Evolutionary conservation across 1,140 invertebrate species (phyloP), one percentile per base, ranked within the genome.

Genomic region (Aphaenogaster rudis): DNA sequence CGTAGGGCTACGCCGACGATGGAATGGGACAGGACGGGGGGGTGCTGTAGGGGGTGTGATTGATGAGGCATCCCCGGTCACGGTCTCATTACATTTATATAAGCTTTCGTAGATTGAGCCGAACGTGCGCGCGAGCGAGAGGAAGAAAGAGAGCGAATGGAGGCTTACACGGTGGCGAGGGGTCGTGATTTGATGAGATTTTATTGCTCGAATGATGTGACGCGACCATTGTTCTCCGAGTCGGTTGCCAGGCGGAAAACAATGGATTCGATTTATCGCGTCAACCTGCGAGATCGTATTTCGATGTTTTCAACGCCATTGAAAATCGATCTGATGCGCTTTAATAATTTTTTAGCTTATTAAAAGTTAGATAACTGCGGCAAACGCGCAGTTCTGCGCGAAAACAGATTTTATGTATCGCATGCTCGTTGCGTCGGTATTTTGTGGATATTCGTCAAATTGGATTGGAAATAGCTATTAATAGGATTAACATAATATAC

Each of bases 41-140:
- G 77, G 67, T 63, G n/a, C 76, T 57, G 72, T 88, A 93, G 94
- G 93, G 93, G 92, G 92, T 91, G 94, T 95, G 95, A 95, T 95
- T 95, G 95, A 95, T 95, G 95, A 95, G 94, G 88, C 92, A 84
- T 64, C 91, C 93, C 88, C 90, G 93, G 92, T 94, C 93, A 94
- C 94, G 94, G 94, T 95, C 95, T 95, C 95, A 95, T 95, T 95
- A 95, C 95, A 95, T 94, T 94, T 95, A 94, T 95, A 95, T 95
- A 95, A 95, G 94, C 95, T 95, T 94, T 93, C 93, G 93, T 95
- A 95, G 94, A 95, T 95, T 95, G 94, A 94, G 93, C 94, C 91
- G 86, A 92, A 92, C 93, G 90, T 87, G 81, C 88, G 78, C 48
- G 48, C 11, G 64, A 52, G 36, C 63, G 64, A 39, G 78, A 45